Base-by-base conservation (phyloP, 1,140 invertebrate genomes). In the Ceratitis capitata region DNA sequence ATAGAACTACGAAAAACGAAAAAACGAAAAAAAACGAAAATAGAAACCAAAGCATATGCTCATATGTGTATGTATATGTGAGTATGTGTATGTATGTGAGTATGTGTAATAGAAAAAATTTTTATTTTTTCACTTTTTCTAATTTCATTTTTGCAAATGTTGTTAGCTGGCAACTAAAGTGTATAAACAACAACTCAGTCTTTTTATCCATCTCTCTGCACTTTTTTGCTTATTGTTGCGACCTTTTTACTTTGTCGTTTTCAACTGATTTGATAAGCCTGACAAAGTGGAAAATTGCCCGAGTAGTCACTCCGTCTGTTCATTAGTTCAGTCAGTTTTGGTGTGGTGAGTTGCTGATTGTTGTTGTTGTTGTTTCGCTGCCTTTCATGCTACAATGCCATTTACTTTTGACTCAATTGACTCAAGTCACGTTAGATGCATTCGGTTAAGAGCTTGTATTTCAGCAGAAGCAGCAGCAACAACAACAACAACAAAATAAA, bases 381-480 rank as follows among this genome's bases (percentile, higher is more conserved):
- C 0, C 42, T 12, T 78, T 78, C 69, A 39, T 78, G 69, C 39
- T 32, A 78, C 69, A 78, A 78, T 26, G 69, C 39, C 39, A 78
- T 78, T 78, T 78, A 45, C 39, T 35, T 29, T 26, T 39, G 39
- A n/a, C 69, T n/a, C 35, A 78, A 78, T 78, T 78, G 69, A 35
- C 69, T 78, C 39, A n/a, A 78, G 69, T 78, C 69, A 78, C 69
- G 69, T 19, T 16, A 78, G 69, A 78, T 78, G 69, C 61, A 69
- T 35, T 35, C n/a, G n/a, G n/a, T n/a, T n/a, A 4, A 53, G 23
- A 61, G 56, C 23, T 12, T 16, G 14, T 2, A 12, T 26, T 2
- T 7, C 56, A 29, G 19, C 39, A 45, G 19, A 12, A 74, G 35
- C 64, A n/a, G 6, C 9, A 39, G 64, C 32, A 69, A 39, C 61